Base-by-base conservation (phyloP, 2,888 invertebrate species). In the Apodemia mormo region DNA sequence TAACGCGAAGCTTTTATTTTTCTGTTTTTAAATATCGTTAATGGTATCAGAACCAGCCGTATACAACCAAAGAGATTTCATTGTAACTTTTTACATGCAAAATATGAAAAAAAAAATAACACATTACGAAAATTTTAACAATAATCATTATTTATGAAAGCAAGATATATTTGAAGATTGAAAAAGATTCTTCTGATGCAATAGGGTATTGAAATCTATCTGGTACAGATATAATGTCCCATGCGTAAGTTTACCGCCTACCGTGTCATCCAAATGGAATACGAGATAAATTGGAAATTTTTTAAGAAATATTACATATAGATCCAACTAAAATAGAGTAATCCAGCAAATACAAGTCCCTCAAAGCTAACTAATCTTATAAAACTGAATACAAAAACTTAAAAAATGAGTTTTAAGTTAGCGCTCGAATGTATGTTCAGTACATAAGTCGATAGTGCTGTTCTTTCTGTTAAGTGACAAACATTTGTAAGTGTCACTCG, bases 401-500 rank as follows among this genome's bases (percentile, higher is more conserved):
- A 5, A 49, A 49, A 49, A 49, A 49, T 14, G 49, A 49, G 49
- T 49, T 49, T 49, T 49, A 49, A 49, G 49, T 49, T 14, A 49
- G 49, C 49, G 5, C 14, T 14, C 3, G 14, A 49, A 49, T 49
- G 49, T 49, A 56, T 56, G 30, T 58, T 2, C 12, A 10, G 9
- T 30, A 30, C 10, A 30, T 61, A 14, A 78, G 76, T 74, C 72
- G 72, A 75, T 76, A 77, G 75, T 74, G 76, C 76, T 79, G 76
- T 75, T 73, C 75, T 76, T 83, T 85, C 84, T 80, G 82, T 82
- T 80, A 82, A 88, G 86, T 85, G 86, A 83, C 84, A 88, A 88
- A 89, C 86, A 88, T 85, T 86, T 86, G 85, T 82, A 85, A 87
- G 87, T 85, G 85, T 87, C 85, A 85, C 84, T 86, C 83, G 81